phyloP scores from a whole-genome alignment of 2,888 invertebrate genomes.

The Epirrhoe alternata region DNA sequence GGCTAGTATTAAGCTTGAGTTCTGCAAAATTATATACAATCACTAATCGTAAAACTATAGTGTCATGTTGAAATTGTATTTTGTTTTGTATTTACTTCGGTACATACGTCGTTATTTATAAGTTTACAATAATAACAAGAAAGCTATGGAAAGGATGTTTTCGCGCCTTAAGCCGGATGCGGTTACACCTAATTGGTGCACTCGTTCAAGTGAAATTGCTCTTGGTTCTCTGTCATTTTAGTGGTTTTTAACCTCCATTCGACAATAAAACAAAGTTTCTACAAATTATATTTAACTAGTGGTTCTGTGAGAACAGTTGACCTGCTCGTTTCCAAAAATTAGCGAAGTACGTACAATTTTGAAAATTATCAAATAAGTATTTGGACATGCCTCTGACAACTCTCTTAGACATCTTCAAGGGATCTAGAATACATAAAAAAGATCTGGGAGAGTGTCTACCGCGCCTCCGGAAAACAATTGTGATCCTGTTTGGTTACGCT shows the following conservation, averaged over 20 bases:
- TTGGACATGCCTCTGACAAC: too few species aligned
- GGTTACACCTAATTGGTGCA: slow-evolving; percentile 68
- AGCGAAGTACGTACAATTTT: too few species aligned
- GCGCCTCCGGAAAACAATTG: too few species aligned
- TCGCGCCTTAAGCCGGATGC: slow-evolving; percentile 76
- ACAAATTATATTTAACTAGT: not conserved
- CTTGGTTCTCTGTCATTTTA: slow-evolving; percentile 53
- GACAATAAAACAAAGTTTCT: slow-evolving; percentile 19
- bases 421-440: too few species aligned
- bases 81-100: slow-evolving; percentile 16
- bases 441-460: too few species aligned
- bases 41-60: slow-evolving; percentile 2
- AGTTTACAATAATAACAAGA: slow-evolving; percentile 28
- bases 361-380: too few species aligned
- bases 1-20: not conserved
- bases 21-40: not conserved
- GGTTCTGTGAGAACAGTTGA: too few species aligned
- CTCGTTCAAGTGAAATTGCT: slow-evolving; percentile 57
- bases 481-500: too few species aligned
- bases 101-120: slow-evolving; percentile 9
- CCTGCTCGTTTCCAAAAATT: too few species aligned
- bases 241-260: slow-evolving; percentile 55
- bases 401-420: too few species aligned
- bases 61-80: slow-evolving; percentile 4
- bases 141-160: slow-evolving; percentile 48